Conservation (phyloP, 1,140 invertebrate genomes). For the Scaptomyza graminum region DNA sequence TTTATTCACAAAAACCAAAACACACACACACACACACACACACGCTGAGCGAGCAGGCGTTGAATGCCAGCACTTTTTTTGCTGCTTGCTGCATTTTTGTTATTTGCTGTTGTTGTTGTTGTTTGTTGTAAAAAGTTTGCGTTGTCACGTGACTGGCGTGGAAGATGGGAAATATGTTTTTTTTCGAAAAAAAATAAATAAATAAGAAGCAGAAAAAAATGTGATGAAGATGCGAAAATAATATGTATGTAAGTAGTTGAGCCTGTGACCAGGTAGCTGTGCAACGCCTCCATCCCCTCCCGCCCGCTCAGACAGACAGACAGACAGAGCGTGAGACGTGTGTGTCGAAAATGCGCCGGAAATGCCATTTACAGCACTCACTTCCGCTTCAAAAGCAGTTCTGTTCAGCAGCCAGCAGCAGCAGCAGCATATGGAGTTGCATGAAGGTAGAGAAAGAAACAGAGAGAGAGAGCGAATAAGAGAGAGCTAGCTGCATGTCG, state of each 20-base stretch:
- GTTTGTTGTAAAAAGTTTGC: constrained; percentile 44
- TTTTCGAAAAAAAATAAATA: too few species aligned
- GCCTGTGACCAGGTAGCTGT: constrained; percentile 44
- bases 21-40: too few species aligned
- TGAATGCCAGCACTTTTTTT: constrained; percentile 34
- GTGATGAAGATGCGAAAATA: constrained; percentile 24
- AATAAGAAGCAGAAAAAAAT: constrained; percentile 49
- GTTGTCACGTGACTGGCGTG: constrained; percentile 67
- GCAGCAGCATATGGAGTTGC: not conserved
- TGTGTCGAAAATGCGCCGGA: constrained; percentile 50
- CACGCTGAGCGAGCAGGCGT: too few species aligned
- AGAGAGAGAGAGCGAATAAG: constrained; percentile 2
- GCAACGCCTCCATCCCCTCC: not conserved
- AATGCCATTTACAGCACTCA: constrained; percentile 63
- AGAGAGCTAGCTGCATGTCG: constrained; percentile 25
- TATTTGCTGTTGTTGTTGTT: constrained; percentile 16
- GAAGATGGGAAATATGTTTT: constrained; percentile 58
- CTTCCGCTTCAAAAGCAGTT: constrained; percentile 21
- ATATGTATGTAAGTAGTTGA: constrained; percentile 24
- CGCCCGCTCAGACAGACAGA: too few species aligned
- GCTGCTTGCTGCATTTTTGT: constrained; percentile 50
- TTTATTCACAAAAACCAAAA: constrained; percentile 26
- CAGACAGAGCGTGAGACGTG: not conserved
- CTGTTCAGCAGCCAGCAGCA: not conserved
- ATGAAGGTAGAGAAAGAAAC: not conserved